Conservation (phyloP, 2,797 vertebrate species). For the Macrochelys suwanniensis region DNA sequence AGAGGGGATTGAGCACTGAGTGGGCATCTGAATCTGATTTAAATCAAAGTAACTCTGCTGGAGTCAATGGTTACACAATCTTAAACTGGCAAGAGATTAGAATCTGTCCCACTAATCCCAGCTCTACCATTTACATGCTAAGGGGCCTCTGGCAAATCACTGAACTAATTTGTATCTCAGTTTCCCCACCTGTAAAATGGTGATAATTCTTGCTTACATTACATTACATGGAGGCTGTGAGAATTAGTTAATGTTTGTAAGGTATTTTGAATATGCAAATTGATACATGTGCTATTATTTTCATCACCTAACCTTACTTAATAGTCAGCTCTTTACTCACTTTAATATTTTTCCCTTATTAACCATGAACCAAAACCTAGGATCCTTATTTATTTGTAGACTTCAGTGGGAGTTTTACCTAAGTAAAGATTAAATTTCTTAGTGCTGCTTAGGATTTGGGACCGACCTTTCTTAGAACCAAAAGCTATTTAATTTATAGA, state of each 20-base stretch:
- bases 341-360: slow-evolving; percentile 2
- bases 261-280: background rate
- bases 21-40: background rate
- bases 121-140: slow-evolving; percentile 76
- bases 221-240: background rate
- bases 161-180: slow-evolving; percentile 77
- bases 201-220: slow-evolving; percentile 59
- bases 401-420: background rate
- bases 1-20: background rate
- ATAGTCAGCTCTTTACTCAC: background rate
- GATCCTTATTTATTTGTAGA: background rate
- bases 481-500: slow-evolving; percentile 6
- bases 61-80: slow-evolving; percentile 54
- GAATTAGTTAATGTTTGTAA: background rate
- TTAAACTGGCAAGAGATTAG: slow-evolving; percentile 70
- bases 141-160: slow-evolving; percentile 75
- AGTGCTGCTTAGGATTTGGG: background rate
- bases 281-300: background rate
- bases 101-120: slow-evolving; percentile 77
- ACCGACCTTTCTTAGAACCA: slow-evolving; percentile 1
- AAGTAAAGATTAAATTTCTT: background rate
- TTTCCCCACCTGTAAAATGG: slow-evolving; percentile 71
- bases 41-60: slow-evolving; percentile 41
- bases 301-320: background rate
- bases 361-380: background rate